Conservation (phyloP, 1,140 invertebrate species). For the Proctacanthus coquilletti region DNA sequence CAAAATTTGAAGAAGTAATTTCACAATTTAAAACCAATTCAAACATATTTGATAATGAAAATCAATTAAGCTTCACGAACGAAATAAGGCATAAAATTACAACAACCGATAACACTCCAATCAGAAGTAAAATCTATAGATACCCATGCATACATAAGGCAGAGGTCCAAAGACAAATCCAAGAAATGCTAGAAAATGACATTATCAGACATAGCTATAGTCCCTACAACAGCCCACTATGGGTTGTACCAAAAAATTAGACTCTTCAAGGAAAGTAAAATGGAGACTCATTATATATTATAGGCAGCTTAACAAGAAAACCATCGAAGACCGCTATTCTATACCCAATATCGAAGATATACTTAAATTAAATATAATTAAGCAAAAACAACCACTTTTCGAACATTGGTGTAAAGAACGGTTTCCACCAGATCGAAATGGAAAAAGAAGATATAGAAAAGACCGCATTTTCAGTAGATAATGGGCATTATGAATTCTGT, state of each 20-base stretch:
- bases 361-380: not conserved
- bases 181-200: not conserved
- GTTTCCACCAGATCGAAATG: too few species aligned
- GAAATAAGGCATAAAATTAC: not conserved
- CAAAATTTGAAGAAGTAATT: not conserved
- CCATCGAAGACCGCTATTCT: not conserved
- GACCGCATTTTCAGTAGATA: not conserved
- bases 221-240: slow-evolving; percentile 7
- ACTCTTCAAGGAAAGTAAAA: slow-evolving; percentile 7
- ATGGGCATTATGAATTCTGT: not conserved
- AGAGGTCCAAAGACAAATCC: not conserved
- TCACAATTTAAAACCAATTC: too few species aligned
- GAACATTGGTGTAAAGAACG: too few species aligned
- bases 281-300: slow-evolving; percentile 22
- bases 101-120: not conserved
- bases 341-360: slow-evolving; percentile 3
- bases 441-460: not conserved
- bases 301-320: slow-evolving; percentile 11
- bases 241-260: slow-evolving; percentile 12
- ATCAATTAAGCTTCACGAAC: too few species aligned
- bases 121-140: not conserved
- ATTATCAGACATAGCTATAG: not conserved
- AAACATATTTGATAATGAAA: too few species aligned
- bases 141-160: not conserved
- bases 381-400: not conserved